Conservation (phyloP, 1,140 invertebrate species). For the Brachionus plicatilis region DNA sequence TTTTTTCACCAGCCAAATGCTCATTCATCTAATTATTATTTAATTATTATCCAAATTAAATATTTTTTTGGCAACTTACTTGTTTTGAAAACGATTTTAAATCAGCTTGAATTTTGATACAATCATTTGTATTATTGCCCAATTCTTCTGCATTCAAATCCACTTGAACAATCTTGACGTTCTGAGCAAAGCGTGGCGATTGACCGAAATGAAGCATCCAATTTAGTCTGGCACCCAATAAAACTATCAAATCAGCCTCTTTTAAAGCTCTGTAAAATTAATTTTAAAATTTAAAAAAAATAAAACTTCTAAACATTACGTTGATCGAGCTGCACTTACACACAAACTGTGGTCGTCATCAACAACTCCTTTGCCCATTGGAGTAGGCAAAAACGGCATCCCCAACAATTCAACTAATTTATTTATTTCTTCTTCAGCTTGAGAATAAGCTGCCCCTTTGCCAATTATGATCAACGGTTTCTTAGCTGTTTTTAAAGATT, state of each 20-base stretch:
- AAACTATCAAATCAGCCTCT: constrained; percentile 77
- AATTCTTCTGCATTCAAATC: constrained; percentile 84
- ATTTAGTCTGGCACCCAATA: constrained; percentile 84
- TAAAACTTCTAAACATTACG: constrained; percentile 44
- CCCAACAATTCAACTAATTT: constrained; percentile 67
- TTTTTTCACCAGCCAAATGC: not conserved
- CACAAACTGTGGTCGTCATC: constrained; percentile 71
- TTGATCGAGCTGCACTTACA: constrained; percentile 76
- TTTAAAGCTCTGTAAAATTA: constrained; percentile 63
- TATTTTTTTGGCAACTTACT: constrained; percentile 50
- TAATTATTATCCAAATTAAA: constrained; percentile 40
- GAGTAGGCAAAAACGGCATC: constrained; percentile 83
- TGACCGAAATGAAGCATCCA: constrained; percentile 96
- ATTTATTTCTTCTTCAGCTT: constrained; percentile 67
- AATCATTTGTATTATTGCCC: constrained; percentile 73
- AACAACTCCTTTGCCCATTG: constrained; percentile 92
- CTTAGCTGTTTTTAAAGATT: constrained; percentile 66
- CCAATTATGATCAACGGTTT: constrained; percentile 83
- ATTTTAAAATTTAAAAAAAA: not conserved
- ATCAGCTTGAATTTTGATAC: constrained; percentile 72
- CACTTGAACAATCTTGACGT: constrained; percentile 86
- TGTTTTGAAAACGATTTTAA: constrained; percentile 65
- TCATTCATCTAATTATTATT: not conserved
- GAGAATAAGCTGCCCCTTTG: constrained; percentile 79
- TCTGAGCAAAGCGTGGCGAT: constrained; percentile 70